Percentiles rank a stretch among this genome's conserved stretches.
These are phyloP conservation scores for Pteronura brasiliensis DNA, from an alignment of 2,113 vertebrate species.

Conservation along the genomic window DNA sequence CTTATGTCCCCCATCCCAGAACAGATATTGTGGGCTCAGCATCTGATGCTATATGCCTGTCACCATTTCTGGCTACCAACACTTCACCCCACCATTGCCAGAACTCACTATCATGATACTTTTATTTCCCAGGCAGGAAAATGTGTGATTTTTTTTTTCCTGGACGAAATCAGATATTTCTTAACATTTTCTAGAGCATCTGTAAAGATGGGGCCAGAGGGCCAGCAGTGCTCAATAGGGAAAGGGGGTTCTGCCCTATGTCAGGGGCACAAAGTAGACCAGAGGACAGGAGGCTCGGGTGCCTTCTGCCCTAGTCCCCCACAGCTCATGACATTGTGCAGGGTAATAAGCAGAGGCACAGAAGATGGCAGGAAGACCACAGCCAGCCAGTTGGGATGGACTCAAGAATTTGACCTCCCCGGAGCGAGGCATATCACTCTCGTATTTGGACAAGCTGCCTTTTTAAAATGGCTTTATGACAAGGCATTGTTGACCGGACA, in stretches of 20 bases:
- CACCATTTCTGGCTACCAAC: neutral
- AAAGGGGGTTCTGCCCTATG: neutral
- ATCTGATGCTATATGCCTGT: rapidly evolving
- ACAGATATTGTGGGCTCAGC: neutral
- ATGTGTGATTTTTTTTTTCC: neutral
- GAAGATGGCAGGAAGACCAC: neutral
- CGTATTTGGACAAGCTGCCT: conserved; percentile 4
- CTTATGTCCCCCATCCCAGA: neutral
- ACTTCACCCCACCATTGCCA: neutral
- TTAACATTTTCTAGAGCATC: neutral
- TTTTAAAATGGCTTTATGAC: neutral
- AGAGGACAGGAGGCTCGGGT: neutral
- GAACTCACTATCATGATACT: neutral
- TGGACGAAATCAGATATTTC: neutral
- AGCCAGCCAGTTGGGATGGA: neutral
- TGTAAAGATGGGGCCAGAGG: neutral
- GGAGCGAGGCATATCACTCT: neutral
- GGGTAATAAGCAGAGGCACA: neutral
- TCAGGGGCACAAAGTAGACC: neutral
- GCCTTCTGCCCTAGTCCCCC: neutral
- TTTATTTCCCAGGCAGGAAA: neutral
- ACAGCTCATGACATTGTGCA: neutral
- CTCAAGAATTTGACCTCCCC: conserved; percentile 18
- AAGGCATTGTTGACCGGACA: neutral
- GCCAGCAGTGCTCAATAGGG: neutral